Evolutionary conservation across 92 coral and sea anemone genomes (phyloP).

Genomic region (Galaxea fascicularis): DNA sequence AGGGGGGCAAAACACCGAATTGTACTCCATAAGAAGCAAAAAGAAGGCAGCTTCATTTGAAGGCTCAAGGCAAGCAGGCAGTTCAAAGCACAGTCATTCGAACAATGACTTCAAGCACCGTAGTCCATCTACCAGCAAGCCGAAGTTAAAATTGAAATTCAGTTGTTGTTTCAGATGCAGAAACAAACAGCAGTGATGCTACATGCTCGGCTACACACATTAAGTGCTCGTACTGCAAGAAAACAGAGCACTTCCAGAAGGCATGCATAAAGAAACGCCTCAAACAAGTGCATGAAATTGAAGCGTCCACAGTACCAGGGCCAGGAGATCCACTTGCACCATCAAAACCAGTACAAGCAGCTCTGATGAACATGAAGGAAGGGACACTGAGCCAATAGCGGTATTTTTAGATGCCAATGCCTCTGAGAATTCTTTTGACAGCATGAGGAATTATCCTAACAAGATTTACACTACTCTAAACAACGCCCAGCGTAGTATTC

Average conservation of each 20-base stretch:
- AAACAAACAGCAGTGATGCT: constrained; percentile 39
- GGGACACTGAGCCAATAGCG: constrained; percentile 32
- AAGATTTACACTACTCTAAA: constrained; percentile 40
- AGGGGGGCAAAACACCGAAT: constrained; percentile 3
- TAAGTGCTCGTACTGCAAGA: constrained; percentile 40
- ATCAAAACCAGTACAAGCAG: constrained; percentile 38
- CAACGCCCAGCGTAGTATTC: constrained; percentile 37
- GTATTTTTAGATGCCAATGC: constrained; percentile 45
- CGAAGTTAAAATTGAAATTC: constrained; percentile 44
- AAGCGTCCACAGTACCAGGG: constrained; percentile 35
- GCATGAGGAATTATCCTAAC: constrained; percentile 51
- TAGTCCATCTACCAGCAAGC: constrained; percentile 18
- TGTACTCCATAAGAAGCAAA: constrained; percentile 45
- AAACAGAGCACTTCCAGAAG: constrained; percentile 46
- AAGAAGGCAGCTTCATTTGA: constrained; percentile 20
- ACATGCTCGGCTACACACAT: constrained; percentile 57
- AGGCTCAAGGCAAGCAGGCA: constrained; percentile 20
- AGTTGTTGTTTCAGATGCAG: constrained; percentile 61
- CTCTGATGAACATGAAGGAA: constrained; percentile 25
- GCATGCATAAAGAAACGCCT: constrained; percentile 46
- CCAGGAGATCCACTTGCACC: constrained; percentile 54
- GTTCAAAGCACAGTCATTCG: constrained; percentile 10
- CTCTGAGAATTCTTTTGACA: constrained; percentile 43
- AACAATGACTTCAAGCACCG: constrained; percentile 15
- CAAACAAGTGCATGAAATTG: constrained; percentile 47